Conservation (phyloP, 2,113 vertebrate species). For the Cyanoliseus patagonus region DNA sequence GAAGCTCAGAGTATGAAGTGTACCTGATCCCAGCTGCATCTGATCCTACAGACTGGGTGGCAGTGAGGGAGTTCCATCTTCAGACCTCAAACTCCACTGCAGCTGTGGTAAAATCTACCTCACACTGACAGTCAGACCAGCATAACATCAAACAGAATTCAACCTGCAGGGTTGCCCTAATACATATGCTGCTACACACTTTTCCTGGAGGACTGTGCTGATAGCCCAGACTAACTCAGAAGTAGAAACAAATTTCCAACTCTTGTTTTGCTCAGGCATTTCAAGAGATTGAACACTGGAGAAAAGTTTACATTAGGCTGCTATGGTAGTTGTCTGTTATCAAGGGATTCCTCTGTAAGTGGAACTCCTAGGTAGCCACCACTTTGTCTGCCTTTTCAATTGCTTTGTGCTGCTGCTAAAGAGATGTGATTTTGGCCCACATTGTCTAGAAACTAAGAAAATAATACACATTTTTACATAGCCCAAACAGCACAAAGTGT, state of each 20-base stretch:
- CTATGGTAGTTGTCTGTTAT: background rate
- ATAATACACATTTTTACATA: background rate
- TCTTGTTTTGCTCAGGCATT: background rate
- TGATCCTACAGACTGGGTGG: background rate
- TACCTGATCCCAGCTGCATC: background rate
- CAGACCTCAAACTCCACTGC: background rate
- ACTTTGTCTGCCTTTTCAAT: background rate
- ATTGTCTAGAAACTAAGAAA: background rate
- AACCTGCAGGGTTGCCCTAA: background rate
- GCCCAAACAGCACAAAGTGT: background rate
- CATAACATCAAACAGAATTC: background rate
- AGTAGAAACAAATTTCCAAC: background rate
- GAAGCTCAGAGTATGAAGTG: background rate
- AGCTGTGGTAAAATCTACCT: background rate
- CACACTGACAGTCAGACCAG: background rate
- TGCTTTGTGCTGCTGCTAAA: background rate
- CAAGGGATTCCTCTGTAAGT: background rate
- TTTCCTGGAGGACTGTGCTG: background rate
- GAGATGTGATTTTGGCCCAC: background rate
- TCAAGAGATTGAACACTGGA: background rate
- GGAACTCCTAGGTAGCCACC: background rate
- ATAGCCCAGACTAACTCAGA: background rate
- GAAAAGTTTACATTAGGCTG: background rate
- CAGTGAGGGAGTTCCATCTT: background rate
- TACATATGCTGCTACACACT: background rate